phyloP scores from a whole-genome alignment of 2,888 invertebrate species.

The Himalopsyche kuldschensis region DNA sequence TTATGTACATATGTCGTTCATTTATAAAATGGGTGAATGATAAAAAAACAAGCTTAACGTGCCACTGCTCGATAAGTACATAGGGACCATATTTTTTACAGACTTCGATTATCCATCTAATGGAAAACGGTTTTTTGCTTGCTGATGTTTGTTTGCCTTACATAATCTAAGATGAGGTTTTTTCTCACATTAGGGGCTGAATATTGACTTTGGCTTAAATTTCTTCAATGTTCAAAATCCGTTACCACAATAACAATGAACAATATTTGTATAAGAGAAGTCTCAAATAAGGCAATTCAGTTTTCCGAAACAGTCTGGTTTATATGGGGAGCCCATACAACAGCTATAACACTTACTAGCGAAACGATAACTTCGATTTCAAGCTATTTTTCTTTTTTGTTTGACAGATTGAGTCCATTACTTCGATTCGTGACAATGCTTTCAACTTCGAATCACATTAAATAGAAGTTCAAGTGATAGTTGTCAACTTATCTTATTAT shows the following conservation, averaged over 20 bases:
- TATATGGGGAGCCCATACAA: too few relatives aligned
- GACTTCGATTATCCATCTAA: neutral
- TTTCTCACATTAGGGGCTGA: neutral
- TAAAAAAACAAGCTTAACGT: too few relatives aligned
- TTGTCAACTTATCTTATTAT: too few relatives aligned
- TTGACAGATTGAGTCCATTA: too few relatives aligned
- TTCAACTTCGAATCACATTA: too few relatives aligned
- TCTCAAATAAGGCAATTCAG: neutral
- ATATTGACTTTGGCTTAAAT: neutral
- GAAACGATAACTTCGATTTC: too few relatives aligned
- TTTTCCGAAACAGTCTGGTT: neutral
- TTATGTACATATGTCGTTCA: too few relatives aligned
- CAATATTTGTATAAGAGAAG: neutral
- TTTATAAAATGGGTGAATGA: too few relatives aligned
- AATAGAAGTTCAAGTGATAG: too few relatives aligned
- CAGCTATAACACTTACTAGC: too few relatives aligned
- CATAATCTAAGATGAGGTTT: neutral
- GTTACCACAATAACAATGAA: neutral
- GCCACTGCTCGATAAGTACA: neutral
- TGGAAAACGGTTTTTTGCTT: neutral
- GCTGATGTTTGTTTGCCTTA: neutral
- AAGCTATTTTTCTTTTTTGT: too few relatives aligned
- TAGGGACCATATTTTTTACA: neutral
- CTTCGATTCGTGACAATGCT: too few relatives aligned
- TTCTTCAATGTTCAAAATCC: neutral